Evolutionary conservation across 2,888 invertebrate genomes (phyloP), one percentile per base, ranked within the genome.

Genomic region (Carpatolechia fugitivella): DNA sequence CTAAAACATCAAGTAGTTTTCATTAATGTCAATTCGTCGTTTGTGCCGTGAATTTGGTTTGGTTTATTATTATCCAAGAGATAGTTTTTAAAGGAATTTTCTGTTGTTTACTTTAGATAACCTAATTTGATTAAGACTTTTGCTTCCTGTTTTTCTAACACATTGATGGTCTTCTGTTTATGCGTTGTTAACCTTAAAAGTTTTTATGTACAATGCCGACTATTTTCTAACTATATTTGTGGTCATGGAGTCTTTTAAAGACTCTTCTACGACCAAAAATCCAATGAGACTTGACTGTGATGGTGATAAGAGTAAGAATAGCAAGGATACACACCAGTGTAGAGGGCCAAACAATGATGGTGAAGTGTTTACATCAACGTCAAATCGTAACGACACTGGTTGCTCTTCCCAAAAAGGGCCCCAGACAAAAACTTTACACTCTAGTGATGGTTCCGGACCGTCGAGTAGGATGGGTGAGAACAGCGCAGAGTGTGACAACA

Each of bases 191-290:
- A 84, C 85, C 85, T 85, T 78, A 81, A 81, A 52, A 82, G 70
- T 56, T 65, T 66, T 64, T 69, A 68, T 71, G 70, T 78, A 82
- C 79, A 84, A 87, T 83, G 88, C 85, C 85, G 84, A 83, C 76
- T 68, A 66, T 64, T 68, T 74, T 70, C 68, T 69, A 70, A 64
- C 66, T 72, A 69, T 69, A 68, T 68, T 67, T 77, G 68, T 77
- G 75, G 74, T 69, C 71, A 90, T 90, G 90, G 89, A 89, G 80
- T 74, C 82, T 62, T 66, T 69, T 55, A 77, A 82, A 68, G 79
- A 80, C 65, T 72, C 76, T 58, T 56, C 72, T 57, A 70, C 79
- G 61, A 68, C 65, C 58, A 78, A 65, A 60, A 80, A 80, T 64
- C 63, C 73, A 58, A 61, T 68, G 48, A 75, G 75, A 62, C 62